phyloP scores from a whole-genome alignment of 2,797 vertebrate species.

The Galago senegalensis region DNA sequence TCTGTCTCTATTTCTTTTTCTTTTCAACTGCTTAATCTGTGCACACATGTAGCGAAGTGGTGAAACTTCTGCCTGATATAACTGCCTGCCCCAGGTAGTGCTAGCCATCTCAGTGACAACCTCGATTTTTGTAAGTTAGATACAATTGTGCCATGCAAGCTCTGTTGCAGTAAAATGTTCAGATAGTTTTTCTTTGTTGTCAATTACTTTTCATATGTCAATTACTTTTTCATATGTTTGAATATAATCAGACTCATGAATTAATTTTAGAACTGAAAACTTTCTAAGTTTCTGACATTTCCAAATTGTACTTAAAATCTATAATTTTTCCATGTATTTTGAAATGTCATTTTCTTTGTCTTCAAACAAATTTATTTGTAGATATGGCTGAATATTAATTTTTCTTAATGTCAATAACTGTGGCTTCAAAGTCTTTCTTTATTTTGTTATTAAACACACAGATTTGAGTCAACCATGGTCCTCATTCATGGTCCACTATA shows the following conservation, averaged over 20 bases:
- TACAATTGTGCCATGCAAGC: background rate
- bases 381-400: background rate
- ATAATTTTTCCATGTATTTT: conserved; percentile 14
- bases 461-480: background rate
- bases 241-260: background rate
- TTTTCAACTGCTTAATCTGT: background rate
- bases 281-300: conserved; percentile 35
- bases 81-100: too few species aligned
- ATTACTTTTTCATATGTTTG: background rate
- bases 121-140: background rate
- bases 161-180: background rate
- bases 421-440: background rate
- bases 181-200: background rate
- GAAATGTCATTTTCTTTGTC: background rate
- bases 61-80: background rate
- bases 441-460: background rate
- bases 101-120: background rate
- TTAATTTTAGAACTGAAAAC: conserved; percentile 37
- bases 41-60: background rate
- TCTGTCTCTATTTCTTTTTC: background rate
- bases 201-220: background rate
- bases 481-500: background rate
- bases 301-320: background rate
- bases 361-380: background rate
- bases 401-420: background rate